Conservation (phyloP, 2,888 invertebrate genomes). For the Nematopogon swammerdamellus region DNA sequence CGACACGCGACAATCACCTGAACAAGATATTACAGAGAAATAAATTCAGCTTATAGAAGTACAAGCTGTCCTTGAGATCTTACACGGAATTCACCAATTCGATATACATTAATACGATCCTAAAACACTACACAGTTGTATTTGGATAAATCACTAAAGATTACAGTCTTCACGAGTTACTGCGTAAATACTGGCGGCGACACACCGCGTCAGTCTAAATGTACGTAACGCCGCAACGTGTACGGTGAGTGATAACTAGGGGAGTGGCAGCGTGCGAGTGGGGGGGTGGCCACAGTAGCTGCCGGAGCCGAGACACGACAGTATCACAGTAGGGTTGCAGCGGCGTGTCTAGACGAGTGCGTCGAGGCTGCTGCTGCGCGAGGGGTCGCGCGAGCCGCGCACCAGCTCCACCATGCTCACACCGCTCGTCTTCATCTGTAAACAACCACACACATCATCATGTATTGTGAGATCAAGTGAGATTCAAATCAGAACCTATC, state of each 20-base stretch:
- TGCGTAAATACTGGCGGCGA: neutral
- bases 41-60: too few species aligned
- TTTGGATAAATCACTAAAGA: neutral
- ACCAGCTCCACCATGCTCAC: neutral
- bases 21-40: too few species aligned
- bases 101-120: too few species aligned
- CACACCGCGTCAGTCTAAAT: neutral
- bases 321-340: constrained; percentile 4
- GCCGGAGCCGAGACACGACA: neutral
- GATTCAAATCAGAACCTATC: too few species aligned
- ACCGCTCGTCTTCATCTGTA: neutral
- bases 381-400: constrained; percentile 8
- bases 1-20: too few species aligned
- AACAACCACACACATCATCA: too few species aligned
- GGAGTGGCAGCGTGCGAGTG: neutral
- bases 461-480: too few species aligned
- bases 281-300: neutral
- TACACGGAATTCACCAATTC: too few species aligned
- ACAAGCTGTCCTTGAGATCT: too few species aligned
- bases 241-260: neutral
- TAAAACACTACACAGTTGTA: neutral
- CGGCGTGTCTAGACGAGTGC: constrained; percentile 33
- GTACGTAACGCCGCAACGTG: neutral
- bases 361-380: constrained; percentile 38
- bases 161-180: neutral